Evolutionary conservation across 2,113 vertebrate genomes (phyloP).

Genomic region (Gymnorhina tibicen): DNA sequence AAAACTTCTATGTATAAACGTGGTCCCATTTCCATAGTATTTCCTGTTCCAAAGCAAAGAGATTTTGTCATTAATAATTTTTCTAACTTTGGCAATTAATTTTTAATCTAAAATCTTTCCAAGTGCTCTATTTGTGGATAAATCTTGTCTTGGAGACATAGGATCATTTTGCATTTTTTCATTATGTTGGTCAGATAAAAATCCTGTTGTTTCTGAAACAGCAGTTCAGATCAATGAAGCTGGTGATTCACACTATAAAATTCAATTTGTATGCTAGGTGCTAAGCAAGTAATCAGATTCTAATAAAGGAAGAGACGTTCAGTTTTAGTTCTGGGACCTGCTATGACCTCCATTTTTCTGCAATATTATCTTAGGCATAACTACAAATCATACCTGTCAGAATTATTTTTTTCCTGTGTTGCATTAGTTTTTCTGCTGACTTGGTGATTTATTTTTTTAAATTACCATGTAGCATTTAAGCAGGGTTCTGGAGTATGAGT

Average conservation of each 20-base stretch:
- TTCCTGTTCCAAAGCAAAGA: not conserved
- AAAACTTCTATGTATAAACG: not conserved
- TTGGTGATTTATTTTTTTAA: not conserved
- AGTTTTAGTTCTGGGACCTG: not conserved
- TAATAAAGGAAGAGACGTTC: not conserved
- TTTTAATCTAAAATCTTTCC: not conserved
- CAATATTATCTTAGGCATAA: not conserved
- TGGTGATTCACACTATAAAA: not conserved
- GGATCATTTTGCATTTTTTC: not conserved
- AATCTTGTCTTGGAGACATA: not conserved
- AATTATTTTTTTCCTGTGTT: not conserved
- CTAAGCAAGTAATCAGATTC: slow-evolving; percentile 9
- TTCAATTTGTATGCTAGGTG: not conserved
- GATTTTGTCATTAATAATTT: not conserved
- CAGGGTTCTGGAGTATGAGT: not conserved
- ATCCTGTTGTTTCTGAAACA: not conserved
- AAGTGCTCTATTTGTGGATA: not conserved
- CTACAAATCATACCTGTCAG: not conserved
- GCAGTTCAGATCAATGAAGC: not conserved
- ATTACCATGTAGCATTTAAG: not conserved
- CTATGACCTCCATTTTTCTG: not conserved
- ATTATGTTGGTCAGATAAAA: not conserved
- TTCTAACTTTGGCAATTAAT: not conserved
- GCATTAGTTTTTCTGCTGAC: not conserved
- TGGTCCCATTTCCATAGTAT: not conserved